Evolutionary conservation across 2,113 vertebrate species (phyloP), one percentile per base, ranked within the genome.

Genomic region (Salminus brasiliensis): DNA sequence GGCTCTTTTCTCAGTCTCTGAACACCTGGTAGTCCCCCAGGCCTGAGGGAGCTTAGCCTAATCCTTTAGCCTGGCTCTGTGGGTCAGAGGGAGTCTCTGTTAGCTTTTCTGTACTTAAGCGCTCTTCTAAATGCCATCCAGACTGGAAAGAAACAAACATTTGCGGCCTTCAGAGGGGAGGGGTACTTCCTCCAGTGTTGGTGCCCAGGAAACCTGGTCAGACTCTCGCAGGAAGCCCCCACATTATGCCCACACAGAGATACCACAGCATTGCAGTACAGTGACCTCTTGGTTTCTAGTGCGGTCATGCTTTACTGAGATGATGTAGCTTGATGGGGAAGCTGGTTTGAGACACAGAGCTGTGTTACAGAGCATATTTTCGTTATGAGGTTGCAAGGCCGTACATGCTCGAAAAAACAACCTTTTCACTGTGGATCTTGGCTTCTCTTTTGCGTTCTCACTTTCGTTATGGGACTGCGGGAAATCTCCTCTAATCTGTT

Each of bases 11-110:
- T 55, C 65, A 59, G 36, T 23, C 3, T 2, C 0, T 47, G 62
- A 23, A 41, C 12, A 45, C 30, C 41, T 29, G 32, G 77, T 53
- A 57, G 69, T 43, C 78, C 41, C 52, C 32, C n/a, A 66, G 36
- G 59, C 32, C 62, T 66, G 43, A 72, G 18, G 59, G 16, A 55
- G 29, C 4, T 27, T 72, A 39, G 8, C 47, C 62, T 79, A 45
- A 74, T 73, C 57, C 45, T 63, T n/a, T 9, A 72, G 1, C 47
- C 43, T 74, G 78, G 47, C 68, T 63, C 60, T 41, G 32, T 27
- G 49, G 25, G 27, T 15, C 15, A 49, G 41, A 57, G 67, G 62
- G 27, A 52, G 53, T 52, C 69, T 49, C 63, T 77, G 65, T 76
- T 66, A 66, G 52, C 27, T 23, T 27, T 59, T 21, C 67, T 36